A percentile compares a stretch with the other conserved stretches of the same genome.
These are phyloP conservation scores for Cotesia chilonis DNA, from an alignment of 1,140 invertebrate genomes.

Conservation along the genomic window DNA sequence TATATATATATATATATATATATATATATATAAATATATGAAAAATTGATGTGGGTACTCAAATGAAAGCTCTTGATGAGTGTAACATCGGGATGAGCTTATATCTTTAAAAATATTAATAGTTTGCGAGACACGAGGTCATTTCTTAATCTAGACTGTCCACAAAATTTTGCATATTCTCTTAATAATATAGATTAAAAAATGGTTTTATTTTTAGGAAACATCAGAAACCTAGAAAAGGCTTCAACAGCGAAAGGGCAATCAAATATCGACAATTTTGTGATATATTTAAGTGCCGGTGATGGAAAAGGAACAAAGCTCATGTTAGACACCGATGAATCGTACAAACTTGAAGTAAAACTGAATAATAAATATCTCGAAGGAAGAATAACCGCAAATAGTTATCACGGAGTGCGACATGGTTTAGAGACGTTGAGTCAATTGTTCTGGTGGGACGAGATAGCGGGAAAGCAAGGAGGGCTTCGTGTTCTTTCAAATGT, in stretches of 20 bases:
- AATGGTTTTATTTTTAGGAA: slow-evolving; percentile 47
- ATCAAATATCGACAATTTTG: slow-evolving; percentile 54
- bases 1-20: too few relatives aligned
- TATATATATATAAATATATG: too few relatives aligned
- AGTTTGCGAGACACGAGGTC: too few relatives aligned
- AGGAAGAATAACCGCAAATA: slow-evolving; percentile 72
- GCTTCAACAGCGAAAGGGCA: slow-evolving; percentile 53
- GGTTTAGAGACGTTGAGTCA: slow-evolving; percentile 82
- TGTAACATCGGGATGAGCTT: too few relatives aligned
- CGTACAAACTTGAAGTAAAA: slow-evolving; percentile 72
- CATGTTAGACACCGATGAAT: slow-evolving; percentile 76
- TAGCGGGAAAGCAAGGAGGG: slow-evolving; percentile 68
- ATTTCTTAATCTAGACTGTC: too few relatives aligned
- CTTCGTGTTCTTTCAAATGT: slow-evolving; percentile 67
- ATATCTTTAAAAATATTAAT: too few relatives aligned
- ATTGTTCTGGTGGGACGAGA: slow-evolving; percentile 79
- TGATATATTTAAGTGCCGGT: slow-evolving; percentile 54
- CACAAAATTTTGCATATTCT: too few relatives aligned
- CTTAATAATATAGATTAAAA: neutral
- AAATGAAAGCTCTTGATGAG: too few relatives aligned
- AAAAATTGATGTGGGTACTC: too few relatives aligned
- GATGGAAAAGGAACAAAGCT: slow-evolving; percentile 59
- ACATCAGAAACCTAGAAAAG: slow-evolving; percentile 56
- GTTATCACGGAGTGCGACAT: slow-evolving; percentile 81
- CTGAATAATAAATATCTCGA: slow-evolving; percentile 66